Evolutionary conservation across 2,113 vertebrate genomes (phyloP).

Genomic region (Nettapus auritus): DNA sequence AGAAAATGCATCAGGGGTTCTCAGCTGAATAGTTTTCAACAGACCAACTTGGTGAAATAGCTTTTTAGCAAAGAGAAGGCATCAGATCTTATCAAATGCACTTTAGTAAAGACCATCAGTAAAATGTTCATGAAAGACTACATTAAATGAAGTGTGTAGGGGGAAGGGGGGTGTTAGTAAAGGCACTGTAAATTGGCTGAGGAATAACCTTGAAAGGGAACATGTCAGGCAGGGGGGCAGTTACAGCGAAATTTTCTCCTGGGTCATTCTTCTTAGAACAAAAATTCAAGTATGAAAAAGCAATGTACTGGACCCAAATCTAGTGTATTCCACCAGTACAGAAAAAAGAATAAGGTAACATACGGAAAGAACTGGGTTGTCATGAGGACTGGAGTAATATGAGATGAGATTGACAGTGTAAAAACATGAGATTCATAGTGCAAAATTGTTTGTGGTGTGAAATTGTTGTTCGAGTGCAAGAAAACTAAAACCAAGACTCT

Average conservation of each 20-base stretch:
- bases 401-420: background rate
- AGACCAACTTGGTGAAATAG: background rate
- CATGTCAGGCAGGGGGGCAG: background rate
- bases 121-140: background rate
- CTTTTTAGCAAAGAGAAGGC: background rate
- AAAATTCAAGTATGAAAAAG: background rate
- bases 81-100: background rate
- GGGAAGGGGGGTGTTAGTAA: background rate
- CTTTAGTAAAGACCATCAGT: background rate
- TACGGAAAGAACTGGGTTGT: fast-evolving
- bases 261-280: background rate
- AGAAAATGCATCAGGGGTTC: background rate
- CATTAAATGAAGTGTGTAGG: background rate
- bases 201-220: background rate
- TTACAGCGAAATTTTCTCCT: background rate
- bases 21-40: background rate
- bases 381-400: background rate
- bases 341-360: background rate
- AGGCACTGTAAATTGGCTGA: background rate
- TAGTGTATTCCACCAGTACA: too few relatives aligned
- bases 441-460: background rate
- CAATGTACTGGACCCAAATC: background rate
- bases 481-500: background rate
- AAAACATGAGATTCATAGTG: background rate
- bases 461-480: background rate